A percentile compares a stretch with the other conserved stretches of the same genome.
Conservation (phyloP, 2,797 vertebrate species). For the Heterohyrax brucei region DNA sequence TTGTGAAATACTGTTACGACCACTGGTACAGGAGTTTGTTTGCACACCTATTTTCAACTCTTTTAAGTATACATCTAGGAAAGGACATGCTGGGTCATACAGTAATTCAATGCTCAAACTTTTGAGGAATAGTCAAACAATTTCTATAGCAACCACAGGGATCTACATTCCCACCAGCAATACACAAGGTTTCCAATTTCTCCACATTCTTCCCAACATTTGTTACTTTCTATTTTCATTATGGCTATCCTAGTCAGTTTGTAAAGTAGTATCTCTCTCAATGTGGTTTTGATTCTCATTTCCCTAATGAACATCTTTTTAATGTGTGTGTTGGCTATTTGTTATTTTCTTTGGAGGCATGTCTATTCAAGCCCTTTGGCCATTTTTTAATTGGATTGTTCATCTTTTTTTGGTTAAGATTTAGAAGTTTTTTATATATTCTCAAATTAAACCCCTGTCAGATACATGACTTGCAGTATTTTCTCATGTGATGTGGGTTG, state of each 20-base stretch:
- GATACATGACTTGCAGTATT: slow-evolving; percentile 1
- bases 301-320: neutral
- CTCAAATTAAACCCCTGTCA: neutral
- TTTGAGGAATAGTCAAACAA: neutral
- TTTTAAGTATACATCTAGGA: neutral
- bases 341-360: neutral
- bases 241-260: no score
- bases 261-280: no score
- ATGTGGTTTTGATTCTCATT: no score
- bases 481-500: neutral
- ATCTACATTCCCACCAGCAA: neutral
- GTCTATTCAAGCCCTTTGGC: neutral
- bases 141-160: neutral
- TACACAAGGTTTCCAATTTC: no score
- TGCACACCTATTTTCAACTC: neutral
- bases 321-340: neutral
- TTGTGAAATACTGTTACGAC: neutral
- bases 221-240: no score
- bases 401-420: neutral
- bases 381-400: no score
- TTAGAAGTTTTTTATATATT: slow-evolving; percentile 25
- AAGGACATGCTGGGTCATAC: no score
- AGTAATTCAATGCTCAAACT: neutral
- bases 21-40: neutral
- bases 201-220: no score